Conservation (phyloP, 2,888 invertebrate genomes). For the Sarcophaga caerulescens region DNA sequence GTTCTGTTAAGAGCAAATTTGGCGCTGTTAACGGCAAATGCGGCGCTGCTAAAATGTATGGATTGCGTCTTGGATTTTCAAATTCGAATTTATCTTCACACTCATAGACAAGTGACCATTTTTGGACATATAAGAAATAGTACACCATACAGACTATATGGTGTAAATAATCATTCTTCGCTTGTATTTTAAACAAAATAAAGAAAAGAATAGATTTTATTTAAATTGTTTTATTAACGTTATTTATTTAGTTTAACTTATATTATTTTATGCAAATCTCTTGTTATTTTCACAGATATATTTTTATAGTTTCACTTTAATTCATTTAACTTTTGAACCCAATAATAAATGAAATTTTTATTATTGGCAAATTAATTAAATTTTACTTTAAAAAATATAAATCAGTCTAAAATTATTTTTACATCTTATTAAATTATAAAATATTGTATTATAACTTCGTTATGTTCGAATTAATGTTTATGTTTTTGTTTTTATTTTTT, state of each 20-base stretch:
- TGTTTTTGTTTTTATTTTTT: not conserved
- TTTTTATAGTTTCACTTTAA: slow-evolving; percentile 32
- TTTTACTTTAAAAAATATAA: slow-evolving; percentile 53
- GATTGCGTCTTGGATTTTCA: too few species aligned
- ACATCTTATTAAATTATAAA: slow-evolving; percentile 17
- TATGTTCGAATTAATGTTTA: not conserved
- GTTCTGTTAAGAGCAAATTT: too few species aligned
- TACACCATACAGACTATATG: not conserved
- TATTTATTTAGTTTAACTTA: slow-evolving; percentile 60
- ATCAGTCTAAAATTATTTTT: slow-evolving; percentile 65
- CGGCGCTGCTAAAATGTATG: too few species aligned
- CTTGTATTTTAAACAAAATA: too few species aligned
- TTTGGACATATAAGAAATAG: too few species aligned
- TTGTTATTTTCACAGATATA: slow-evolving; percentile 58
- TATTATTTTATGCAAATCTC: slow-evolving; percentile 63
- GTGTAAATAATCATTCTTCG: too few species aligned
- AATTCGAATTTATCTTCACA: too few species aligned
- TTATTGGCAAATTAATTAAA: slow-evolving; percentile 61
- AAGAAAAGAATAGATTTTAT: not conserved
- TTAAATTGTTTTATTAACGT: slow-evolving; percentile 33
- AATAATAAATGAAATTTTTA: slow-evolving; percentile 53
- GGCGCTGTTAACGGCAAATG: too few species aligned
- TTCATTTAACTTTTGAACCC: slow-evolving; percentile 52
- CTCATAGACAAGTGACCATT: too few species aligned
- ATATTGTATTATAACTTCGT: slow-evolving; percentile 10